A percentile compares a stretch with the other conserved stretches of the same genome.
Conservation (phyloP, 2,113 vertebrate species). For the Cathartes aura region DNA sequence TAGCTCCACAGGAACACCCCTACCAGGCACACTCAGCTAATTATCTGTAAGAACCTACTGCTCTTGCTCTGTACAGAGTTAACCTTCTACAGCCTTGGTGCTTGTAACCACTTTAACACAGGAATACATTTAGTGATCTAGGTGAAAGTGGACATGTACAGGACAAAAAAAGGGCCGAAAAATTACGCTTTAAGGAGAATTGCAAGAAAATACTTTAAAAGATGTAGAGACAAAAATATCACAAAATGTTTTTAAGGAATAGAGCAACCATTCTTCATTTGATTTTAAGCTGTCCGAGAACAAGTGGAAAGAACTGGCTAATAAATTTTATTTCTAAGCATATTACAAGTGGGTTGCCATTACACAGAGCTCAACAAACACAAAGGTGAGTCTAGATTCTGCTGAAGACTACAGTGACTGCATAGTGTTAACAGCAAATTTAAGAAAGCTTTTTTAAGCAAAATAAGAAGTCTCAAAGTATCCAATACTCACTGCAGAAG, state of each 20-base stretch:
- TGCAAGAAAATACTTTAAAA: not conserved
- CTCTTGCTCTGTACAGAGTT: not conserved
- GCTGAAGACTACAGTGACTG: not conserved
- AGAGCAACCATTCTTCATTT: not conserved
- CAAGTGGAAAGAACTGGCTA: not conserved
- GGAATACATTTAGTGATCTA: not conserved
- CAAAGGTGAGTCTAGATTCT: not conserved
- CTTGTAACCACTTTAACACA: not conserved
- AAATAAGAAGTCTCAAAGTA: not conserved
- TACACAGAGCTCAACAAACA: not conserved
- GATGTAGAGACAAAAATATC: not conserved
- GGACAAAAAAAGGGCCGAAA: not conserved
- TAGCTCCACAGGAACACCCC: not conserved
- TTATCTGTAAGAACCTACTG: rapidly evolving
- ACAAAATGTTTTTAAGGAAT: not conserved
- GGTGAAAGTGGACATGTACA: not conserved
- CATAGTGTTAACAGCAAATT: not conserved
- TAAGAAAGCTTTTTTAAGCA: not conserved
- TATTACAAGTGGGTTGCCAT: not conserved
- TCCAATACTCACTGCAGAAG: not conserved
- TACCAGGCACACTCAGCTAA: not conserved
- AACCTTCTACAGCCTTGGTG: not conserved
- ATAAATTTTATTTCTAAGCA: not conserved
- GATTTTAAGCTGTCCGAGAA: not conserved
- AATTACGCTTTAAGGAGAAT: not conserved